Conservation (phyloP, 2,113 vertebrate genomes). For the Halichoerus grypus region DNA sequence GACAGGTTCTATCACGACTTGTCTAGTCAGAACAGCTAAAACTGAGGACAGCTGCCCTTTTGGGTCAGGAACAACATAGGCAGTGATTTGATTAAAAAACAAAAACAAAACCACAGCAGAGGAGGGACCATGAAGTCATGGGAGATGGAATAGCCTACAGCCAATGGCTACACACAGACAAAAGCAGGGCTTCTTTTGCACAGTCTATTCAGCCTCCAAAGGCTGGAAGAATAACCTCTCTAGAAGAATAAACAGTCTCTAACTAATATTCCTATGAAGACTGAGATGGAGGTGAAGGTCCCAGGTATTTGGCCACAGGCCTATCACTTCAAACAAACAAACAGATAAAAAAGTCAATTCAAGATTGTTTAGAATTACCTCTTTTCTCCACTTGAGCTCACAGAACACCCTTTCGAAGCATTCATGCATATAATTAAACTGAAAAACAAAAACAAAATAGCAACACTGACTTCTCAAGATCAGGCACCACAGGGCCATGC, state of each 20-base stretch:
- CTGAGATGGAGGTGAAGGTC: slow-evolving; percentile 26
- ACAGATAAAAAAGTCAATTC: background rate
- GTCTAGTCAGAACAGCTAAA: background rate
- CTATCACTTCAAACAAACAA: slow-evolving; percentile 44
- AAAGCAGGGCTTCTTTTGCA: background rate
- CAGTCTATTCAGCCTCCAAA: slow-evolving; percentile 32
- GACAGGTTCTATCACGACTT: background rate
- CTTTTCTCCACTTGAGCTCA: slow-evolving; percentile 99
- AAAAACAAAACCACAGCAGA: background rate
- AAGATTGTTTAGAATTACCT: slow-evolving; percentile 88
- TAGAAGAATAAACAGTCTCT: slow-evolving; percentile 29
- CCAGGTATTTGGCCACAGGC: background rate
- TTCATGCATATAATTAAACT: slow-evolving; percentile 99
- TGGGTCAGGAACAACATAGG: background rate
- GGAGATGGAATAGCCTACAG: slow-evolving; percentile 3
- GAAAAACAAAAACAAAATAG: slow-evolving; percentile 47
- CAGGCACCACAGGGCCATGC: background rate
- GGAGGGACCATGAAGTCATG: slow-evolving; percentile 25
- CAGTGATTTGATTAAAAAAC: background rate
- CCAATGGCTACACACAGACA: slow-evolving; percentile 6
- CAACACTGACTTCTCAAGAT: slow-evolving; percentile 22
- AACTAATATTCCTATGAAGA: slow-evolving; percentile 60
- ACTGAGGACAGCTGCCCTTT: slow-evolving; percentile 1
- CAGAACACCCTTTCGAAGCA: slow-evolving; percentile 99
- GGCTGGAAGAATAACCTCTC: background rate